These are phyloP conservation scores for Noctua comes DNA, from an alignment of 2,888 invertebrate genomes.

Conservation along the genomic window DNA sequence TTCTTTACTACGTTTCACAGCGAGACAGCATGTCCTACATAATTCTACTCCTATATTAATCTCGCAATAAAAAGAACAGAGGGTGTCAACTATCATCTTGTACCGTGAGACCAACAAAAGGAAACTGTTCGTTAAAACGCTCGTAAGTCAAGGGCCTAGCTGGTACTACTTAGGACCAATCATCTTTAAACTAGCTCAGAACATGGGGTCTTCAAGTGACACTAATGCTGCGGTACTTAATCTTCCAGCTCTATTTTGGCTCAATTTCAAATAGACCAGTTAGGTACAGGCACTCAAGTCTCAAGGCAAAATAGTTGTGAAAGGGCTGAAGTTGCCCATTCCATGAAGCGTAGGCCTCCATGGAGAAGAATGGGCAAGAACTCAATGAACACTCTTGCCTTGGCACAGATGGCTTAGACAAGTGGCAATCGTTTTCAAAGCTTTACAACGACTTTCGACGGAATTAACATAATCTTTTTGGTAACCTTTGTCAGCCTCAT, in stretches of 20 bases:
- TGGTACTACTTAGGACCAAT: constrained; percentile 55
- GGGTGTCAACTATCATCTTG: constrained; percentile 49
- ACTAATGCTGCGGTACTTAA: constrained; percentile 19
- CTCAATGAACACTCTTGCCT: neutral
- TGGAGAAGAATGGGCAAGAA: neutral
- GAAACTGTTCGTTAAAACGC: constrained; percentile 52
- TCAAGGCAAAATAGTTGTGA: neutral
- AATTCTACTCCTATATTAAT: constrained; percentile 23
- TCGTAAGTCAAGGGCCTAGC: constrained; percentile 58
- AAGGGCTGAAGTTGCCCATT: neutral
- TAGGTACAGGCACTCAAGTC: neutral
- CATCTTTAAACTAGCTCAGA: constrained; percentile 52
- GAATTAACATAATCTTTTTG: neutral
- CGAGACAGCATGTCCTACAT: constrained; percentile 2
- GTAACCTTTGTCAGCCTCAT: neutral
- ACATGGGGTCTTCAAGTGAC: constrained; percentile 49
- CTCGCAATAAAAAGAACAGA: constrained; percentile 50
- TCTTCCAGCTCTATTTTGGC: neutral
- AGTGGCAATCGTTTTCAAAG: neutral
- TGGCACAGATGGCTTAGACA: neutral
- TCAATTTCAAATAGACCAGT: neutral
- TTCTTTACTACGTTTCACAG: neutral
- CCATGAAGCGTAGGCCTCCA: neutral
- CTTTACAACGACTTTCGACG: too few relatives aligned
- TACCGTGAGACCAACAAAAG: constrained; percentile 50